A percentile compares a stretch with the other conserved stretches of the same genome.
Conservation (phyloP, 2,113 vertebrate species). For the Oncorhynchus masou region DNA sequence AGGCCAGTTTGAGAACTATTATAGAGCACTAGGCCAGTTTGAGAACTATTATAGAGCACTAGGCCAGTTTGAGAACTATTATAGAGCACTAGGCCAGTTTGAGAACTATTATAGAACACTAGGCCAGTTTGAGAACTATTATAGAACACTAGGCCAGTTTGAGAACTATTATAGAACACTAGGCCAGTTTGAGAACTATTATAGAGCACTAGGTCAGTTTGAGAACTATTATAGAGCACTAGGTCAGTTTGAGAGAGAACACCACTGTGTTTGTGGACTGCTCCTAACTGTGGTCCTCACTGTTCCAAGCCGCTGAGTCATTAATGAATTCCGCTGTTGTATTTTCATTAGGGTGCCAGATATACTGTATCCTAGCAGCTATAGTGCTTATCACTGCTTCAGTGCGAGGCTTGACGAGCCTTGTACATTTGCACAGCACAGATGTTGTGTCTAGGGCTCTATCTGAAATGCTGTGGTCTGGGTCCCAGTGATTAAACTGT, state of each 20-base stretch:
- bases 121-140: no score
- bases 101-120: no score
- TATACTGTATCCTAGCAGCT: not conserved
- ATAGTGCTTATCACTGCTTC: not conserved
- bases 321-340: conserved; percentile 9
- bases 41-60: no score
- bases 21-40: no score
- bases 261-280: conserved; percentile 11
- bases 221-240: not conserved
- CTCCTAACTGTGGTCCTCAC: conserved; percentile 8
- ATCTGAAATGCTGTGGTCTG: conserved; percentile 1
- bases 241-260: no score
- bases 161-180: no score
- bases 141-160: no score
- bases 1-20: no score
- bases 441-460: not conserved
- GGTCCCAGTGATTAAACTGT: not conserved
- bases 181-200: no score
- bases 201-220: no score
- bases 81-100: not conserved
- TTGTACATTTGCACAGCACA: not conserved
- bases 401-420: not conserved
- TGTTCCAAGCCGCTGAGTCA: conserved; percentile 25
- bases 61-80: no score
- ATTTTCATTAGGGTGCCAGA: not conserved